Conservation (phyloP, 1,140 invertebrate species). For the Aphidius gifuensis region DNA sequence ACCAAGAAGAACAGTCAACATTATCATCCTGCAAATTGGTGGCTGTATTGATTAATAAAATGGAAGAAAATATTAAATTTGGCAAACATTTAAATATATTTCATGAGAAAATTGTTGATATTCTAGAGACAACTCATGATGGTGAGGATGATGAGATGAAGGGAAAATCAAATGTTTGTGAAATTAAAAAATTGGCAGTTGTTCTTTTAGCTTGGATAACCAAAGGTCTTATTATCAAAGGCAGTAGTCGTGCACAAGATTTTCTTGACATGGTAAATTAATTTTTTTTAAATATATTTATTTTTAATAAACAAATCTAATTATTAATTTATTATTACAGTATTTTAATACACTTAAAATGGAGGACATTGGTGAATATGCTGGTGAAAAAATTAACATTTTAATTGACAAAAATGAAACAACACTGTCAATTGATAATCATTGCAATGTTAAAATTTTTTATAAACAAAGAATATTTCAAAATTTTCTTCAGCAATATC, state of each 20-base stretch:
- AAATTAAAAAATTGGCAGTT: slow-evolving; percentile 19
- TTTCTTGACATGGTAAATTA: slow-evolving; percentile 26
- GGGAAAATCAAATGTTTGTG: neutral
- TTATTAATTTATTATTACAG: slow-evolving; percentile 27
- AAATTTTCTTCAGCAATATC: slow-evolving; percentile 53
- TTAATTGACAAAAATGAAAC: slow-evolving; percentile 40
- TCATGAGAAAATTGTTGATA: slow-evolving; percentile 28
- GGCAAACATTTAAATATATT: slow-evolving; percentile 26
- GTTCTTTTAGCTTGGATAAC: slow-evolving; percentile 36
- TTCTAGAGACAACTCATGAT: slow-evolving; percentile 26
- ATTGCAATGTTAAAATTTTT: slow-evolving; percentile 49
- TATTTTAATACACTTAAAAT: slow-evolving; percentile 39
- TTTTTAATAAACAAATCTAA: slow-evolving; percentile 2
- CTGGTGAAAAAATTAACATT: slow-evolving; percentile 37
- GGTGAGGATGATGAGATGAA: slow-evolving; percentile 3
- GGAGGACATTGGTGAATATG: slow-evolving; percentile 36
- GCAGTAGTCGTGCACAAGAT: slow-evolving; percentile 31
- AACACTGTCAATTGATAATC: slow-evolving; percentile 41
- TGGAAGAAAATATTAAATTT: slow-evolving; percentile 24
- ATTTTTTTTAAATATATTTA: slow-evolving; percentile 25
- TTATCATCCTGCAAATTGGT: slow-evolving; percentile 31
- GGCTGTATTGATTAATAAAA: slow-evolving; percentile 40
- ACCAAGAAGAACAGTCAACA: slow-evolving; percentile 16
- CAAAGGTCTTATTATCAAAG: slow-evolving; percentile 36
- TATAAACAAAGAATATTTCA: slow-evolving; percentile 66